A percentile compares a stretch with the other conserved stretches of the same genome.
Conservation (phyloP, 1,140 invertebrate genomes). For the Dinothrombium tinctorium region DNA sequence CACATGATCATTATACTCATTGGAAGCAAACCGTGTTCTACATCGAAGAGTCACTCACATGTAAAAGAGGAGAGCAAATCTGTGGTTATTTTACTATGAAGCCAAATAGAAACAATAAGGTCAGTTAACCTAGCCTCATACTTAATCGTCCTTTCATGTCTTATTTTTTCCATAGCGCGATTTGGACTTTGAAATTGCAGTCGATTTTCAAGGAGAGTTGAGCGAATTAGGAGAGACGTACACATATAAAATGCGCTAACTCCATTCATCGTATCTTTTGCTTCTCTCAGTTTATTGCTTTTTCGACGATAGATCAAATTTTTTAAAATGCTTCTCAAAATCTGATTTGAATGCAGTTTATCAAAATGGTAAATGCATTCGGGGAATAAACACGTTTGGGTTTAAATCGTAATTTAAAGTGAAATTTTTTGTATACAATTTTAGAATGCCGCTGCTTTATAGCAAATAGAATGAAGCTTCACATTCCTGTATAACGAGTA, state of each 20-base stretch:
- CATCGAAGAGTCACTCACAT: constrained; percentile 67
- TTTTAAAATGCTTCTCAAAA: too few relatives aligned
- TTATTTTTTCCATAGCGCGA: constrained; percentile 36
- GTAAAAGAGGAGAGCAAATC: constrained; percentile 55
- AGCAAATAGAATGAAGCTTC: too few relatives aligned
- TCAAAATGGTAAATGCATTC: too few relatives aligned
- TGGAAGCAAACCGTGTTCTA: constrained; percentile 99
- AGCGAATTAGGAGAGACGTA: constrained; percentile 69
- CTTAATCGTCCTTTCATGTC: not conserved
- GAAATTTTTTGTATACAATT: too few relatives aligned
- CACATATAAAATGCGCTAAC: constrained; percentile 90
- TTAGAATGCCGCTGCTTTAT: too few relatives aligned
- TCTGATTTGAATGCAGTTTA: too few relatives aligned
- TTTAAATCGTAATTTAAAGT: too few relatives aligned
- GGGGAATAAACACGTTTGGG: too few relatives aligned
- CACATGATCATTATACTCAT: constrained; percentile 88
- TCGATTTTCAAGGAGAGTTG: constrained; percentile 85
- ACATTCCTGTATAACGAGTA: too few relatives aligned
- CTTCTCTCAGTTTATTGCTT: too few relatives aligned
- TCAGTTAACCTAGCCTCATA: constrained; percentile 12
- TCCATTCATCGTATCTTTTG: too few relatives aligned
- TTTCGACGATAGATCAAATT: too few relatives aligned
- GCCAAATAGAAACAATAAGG: constrained; percentile 80
- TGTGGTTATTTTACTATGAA: constrained; percentile 72
- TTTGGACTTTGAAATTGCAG: constrained; percentile 76